phyloP scores from a whole-genome alignment of 2,797 vertebrate species.

The Amazona finschi region DNA sequence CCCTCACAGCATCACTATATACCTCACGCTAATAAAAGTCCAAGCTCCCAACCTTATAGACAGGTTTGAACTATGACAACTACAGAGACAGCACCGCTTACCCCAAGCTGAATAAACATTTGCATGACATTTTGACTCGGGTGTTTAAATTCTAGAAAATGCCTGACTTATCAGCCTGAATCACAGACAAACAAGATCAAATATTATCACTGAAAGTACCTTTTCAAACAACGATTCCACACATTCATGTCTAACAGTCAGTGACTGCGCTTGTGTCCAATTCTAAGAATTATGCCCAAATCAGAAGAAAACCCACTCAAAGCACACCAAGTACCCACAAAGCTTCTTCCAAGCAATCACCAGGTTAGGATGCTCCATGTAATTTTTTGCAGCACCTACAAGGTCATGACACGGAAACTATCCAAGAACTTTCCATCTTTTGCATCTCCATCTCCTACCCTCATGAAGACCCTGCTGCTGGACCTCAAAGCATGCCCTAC shows the following conservation, averaged over 20 bases:
- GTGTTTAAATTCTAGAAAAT: slow-evolving; percentile 34
- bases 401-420: neutral
- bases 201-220: neutral
- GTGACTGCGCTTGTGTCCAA: fast-evolving
- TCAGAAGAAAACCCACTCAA: neutral
- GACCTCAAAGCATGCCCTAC: neutral
- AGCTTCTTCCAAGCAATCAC: neutral
- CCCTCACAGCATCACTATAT: neutral
- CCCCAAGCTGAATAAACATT: slow-evolving; percentile 27
- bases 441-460: neutral
- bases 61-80: neutral
- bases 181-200: slow-evolving; percentile 7
- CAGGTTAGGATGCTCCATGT: neutral
- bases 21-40: neutral
- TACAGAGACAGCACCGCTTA: neutral
- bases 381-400: neutral
- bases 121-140: slow-evolving; percentile 24
- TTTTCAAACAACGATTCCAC: neutral
- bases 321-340: neutral
- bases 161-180: slow-evolving; percentile 4
- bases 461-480: neutral
- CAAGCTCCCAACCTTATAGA: neutral
- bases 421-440: neutral
- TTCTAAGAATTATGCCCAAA: neutral
- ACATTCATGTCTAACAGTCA: neutral